Percentiles rank a stretch among this genome's conserved stretches.
phyloP scores from a whole-genome alignment of 2,113 vertebrate genomes.

The Sakesphorus luctuosus region DNA sequence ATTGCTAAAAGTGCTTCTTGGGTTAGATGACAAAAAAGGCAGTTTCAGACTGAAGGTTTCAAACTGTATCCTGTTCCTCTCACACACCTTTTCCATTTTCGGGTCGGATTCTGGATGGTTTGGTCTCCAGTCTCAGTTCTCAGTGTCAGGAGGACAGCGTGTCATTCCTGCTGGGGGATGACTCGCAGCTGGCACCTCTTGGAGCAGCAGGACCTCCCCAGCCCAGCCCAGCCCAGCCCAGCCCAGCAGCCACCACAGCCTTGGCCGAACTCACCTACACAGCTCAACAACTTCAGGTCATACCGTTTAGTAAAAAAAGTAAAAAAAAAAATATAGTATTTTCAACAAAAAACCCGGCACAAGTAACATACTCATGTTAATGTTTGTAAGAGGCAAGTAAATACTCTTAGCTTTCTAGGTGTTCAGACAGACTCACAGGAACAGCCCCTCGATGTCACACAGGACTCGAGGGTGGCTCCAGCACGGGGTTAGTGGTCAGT shows the following conservation, averaged over 20 bases:
- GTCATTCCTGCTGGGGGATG: neutral
- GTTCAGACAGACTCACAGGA: slow-evolving; percentile 73
- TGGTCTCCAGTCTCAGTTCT: neutral
- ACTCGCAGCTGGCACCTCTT: neutral
- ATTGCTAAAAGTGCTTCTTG: slow-evolving; percentile 71
- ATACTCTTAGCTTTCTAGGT: slow-evolving; percentile 77
- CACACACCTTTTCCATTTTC: slow-evolving; percentile 8
- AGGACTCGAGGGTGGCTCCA: slow-evolving; percentile 70
- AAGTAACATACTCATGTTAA: slow-evolving; percentile 71
- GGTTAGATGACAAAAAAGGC: slow-evolving; percentile 45
- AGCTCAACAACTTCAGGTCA: slow-evolving; percentile 61
- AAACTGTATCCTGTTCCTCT: neutral
- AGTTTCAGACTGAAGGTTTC: slow-evolving; percentile 55
- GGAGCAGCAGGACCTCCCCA: neutral
- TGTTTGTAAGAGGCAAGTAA: slow-evolving; percentile 74
- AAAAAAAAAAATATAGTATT: slow-evolving; percentile 7
- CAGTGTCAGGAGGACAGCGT: slow-evolving; percentile 18
- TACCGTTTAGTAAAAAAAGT: slow-evolving; percentile 15
- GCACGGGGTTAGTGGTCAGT: slow-evolving; percentile 78
- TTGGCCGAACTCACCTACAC: slow-evolving; percentile 42
- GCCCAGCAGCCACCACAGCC: slow-evolving; percentile 27
- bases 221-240: neutral
- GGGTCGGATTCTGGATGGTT: neutral
- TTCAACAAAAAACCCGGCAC: slow-evolving; percentile 70
- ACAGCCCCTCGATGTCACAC: slow-evolving; percentile 63